Evolutionary conservation across 2,113 vertebrate genomes (phyloP), one percentile per base, ranked within the genome.

Genomic region (zebrafish (Danio rerio)): DNA sequence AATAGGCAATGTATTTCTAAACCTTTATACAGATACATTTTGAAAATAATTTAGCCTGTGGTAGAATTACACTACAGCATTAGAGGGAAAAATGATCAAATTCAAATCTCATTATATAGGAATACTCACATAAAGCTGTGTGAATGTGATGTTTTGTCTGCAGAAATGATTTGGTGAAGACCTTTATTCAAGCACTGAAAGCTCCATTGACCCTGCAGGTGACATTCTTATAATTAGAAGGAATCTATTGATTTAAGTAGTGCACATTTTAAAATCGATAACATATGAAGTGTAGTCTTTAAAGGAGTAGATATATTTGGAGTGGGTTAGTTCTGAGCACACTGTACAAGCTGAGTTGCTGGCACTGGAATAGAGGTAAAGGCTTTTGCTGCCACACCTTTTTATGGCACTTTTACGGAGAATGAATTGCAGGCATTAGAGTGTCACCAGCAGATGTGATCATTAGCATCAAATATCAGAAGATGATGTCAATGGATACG

Each of bases 231-330:
- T 47, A 45, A 58, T 45, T 45, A 75, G 43, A 59, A 59, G n/a
- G 16, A 75, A 43, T 45, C 53, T 75, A 75, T 58, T 13, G 52
- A 59, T 73, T 55, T 56, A 10, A 43, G 31, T 18, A 21, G 42
- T 61, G 56, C 40, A 21, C 40, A 49, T 47, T 76, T 61, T 13
- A 61, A 76, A 76, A 76, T 76, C 56, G 59, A 61, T 76, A 18
- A 18, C 73, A 12, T 47, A 45, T 52, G 3, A 74, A 43, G 40
- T 58, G 6, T 18, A 21, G 31, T 74, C 53, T 21, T 43, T 42
- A n/a, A 42, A 56, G 31, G n/a, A 43, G n/a, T 18, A 43, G 40
- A 12, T 11, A 58, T 56, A 55, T 40, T 56, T 58, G 31, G 15
- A 58, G 21, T 15, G 71, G 15, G 31, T 74, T 58, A 42, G 50